Conservation (phyloP, 2,113 vertebrate genomes). For the Carlito syrichta region DNA sequence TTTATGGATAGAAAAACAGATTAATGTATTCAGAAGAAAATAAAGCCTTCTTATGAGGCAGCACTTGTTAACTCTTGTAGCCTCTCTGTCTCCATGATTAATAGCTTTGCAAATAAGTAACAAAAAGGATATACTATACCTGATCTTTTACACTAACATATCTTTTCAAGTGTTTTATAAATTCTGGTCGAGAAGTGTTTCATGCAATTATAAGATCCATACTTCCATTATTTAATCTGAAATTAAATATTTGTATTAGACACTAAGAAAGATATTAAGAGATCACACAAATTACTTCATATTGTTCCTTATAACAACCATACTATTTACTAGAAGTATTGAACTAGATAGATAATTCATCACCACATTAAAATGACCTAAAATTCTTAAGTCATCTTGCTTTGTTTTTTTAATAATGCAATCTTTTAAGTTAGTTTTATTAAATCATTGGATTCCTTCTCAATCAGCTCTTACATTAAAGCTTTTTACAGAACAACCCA, state of each 20-base stretch:
- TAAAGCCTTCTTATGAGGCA: slow-evolving; percentile 81
- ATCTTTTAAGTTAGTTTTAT: slow-evolving; percentile 28
- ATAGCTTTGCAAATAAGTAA: slow-evolving; percentile 66
- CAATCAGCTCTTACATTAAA: background rate
- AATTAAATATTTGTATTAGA: slow-evolving; percentile 63
- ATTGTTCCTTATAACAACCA: slow-evolving; percentile 21
- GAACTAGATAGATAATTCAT: background rate
- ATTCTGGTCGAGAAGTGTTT: slow-evolving; percentile 92
- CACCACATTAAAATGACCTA: background rate
- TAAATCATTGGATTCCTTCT: background rate
- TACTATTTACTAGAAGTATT: background rate
- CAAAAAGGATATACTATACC: slow-evolving; percentile 75
- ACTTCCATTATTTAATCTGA: slow-evolving; percentile 93
- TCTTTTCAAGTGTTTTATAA: slow-evolving; percentile 96
- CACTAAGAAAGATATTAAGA: background rate
- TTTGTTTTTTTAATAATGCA: background rate
- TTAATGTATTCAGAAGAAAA: slow-evolving; percentile 83
- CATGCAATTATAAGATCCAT: slow-evolving; percentile 89
- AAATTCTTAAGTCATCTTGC: background rate
- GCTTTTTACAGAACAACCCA: background rate
- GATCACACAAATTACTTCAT: background rate
- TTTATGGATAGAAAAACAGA: slow-evolving; percentile 34
- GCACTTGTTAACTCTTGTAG: slow-evolving; percentile 74
- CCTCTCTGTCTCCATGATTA: slow-evolving; percentile 59
- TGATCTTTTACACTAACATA: slow-evolving; percentile 85